Evolutionary conservation across 2,113 vertebrate species (phyloP).

Genomic region (Campylorhamphus procurvoides): DNA sequence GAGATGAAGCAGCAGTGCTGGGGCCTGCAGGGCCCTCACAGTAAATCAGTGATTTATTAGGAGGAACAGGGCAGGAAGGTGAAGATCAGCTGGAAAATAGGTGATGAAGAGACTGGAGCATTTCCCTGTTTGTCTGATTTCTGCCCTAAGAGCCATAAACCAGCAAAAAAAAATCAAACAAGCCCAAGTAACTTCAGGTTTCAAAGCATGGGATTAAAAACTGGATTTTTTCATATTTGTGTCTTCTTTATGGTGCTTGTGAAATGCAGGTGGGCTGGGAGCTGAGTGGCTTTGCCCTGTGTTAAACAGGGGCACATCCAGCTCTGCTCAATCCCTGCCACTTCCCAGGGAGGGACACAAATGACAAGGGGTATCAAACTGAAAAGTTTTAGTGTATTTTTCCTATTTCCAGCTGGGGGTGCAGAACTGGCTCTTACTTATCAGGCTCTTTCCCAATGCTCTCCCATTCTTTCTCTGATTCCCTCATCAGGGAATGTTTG

Average conservation of each 20-base stretch:
- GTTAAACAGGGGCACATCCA: not conserved
- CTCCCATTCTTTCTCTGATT: not conserved
- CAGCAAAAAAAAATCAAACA: not conserved
- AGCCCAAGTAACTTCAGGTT: not conserved
- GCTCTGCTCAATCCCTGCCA: not conserved
- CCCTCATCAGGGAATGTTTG: not conserved
- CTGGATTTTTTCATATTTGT: not conserved
- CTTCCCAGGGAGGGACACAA: not conserved
- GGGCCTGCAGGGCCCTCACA: slow-evolving; percentile 35
- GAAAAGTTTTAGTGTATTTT: not conserved
- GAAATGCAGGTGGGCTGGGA: not conserved
- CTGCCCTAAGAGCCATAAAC: not conserved
- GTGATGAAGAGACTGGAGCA: not conserved
- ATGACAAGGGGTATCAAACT: not conserved
- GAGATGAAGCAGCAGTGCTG: slow-evolving; percentile 48
- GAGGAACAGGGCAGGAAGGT: slow-evolving; percentile 12
- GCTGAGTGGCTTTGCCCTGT: not conserved
- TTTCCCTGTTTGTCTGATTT: not conserved
- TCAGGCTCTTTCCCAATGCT: not conserved
- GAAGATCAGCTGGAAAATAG: slow-evolving; percentile 27
- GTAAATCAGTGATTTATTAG: slow-evolving; percentile 57
- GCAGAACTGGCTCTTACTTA: not conserved
- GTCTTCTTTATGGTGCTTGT: not conserved
- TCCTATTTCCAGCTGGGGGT: not conserved
- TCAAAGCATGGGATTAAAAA: not conserved